Percentiles rank a stretch among this genome's conserved stretches.
These are phyloP conservation scores for Neocrepidodera transversa DNA, from an alignment of 2,888 invertebrate genomes.

Conservation along the genomic window DNA sequence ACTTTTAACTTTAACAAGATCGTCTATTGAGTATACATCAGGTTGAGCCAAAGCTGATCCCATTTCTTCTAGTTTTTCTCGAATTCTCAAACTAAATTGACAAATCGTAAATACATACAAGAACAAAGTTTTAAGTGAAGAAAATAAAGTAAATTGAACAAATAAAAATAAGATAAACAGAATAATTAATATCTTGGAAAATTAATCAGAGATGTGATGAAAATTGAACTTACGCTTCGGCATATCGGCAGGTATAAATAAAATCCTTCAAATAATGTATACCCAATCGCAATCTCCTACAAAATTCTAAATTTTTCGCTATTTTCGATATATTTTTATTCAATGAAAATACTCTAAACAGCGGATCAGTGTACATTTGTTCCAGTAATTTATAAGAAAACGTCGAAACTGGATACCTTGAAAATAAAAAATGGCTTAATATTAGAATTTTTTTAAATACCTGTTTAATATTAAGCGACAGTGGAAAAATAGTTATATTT, in stretches of 20 bases:
- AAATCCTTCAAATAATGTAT: conserved; percentile 75
- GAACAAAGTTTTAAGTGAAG: no score
- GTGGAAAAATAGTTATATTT: no score
- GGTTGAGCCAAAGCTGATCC: conserved; percentile 69
- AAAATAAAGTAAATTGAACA: not conserved
- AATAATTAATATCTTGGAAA: no score
- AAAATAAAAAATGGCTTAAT: no score
- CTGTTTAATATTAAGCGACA: no score
- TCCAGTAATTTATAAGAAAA: conserved; percentile 79
- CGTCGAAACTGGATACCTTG: conserved; percentile 83
- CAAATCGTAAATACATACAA: no score
- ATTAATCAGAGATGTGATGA: no score
- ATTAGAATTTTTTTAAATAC: no score
- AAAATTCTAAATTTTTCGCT: conserved; percentile 68
- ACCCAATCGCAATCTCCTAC: conserved; percentile 70
- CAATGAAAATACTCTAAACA: conserved; percentile 77
- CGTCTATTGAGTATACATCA: conserved; percentile 76
- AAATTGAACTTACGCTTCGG: conserved; percentile 66
- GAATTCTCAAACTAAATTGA: conserved; percentile 60
- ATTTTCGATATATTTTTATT: conserved; percentile 72
- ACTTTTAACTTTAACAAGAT: conserved; percentile 70
- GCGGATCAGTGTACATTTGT: conserved; percentile 78
- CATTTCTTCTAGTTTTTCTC: conserved; percentile 66
- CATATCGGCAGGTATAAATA: conserved; percentile 73
- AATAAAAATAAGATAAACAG: no score